These are phyloP conservation scores for Sturmia bella DNA, from an alignment of 2,888 invertebrate species.

Conservation along the genomic window DNA sequence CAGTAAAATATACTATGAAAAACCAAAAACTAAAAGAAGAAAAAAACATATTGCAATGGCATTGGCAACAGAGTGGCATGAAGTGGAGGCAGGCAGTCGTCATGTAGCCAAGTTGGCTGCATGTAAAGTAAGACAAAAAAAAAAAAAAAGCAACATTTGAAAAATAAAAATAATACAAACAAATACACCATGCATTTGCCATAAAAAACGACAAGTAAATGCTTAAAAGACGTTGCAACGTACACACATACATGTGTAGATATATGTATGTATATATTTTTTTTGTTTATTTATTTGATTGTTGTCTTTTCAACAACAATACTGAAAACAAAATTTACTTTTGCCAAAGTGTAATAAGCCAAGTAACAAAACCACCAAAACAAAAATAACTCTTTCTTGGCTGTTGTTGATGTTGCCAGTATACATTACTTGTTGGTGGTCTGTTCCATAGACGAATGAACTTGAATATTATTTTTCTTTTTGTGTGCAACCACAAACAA, in stretches of 20 bases:
- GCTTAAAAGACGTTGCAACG: slow-evolving; percentile 22
- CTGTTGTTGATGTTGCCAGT: slow-evolving; percentile 35
- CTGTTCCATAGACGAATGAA: slow-evolving; percentile 68
- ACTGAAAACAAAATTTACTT: slow-evolving; percentile 42
- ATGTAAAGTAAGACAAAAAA: slow-evolving; percentile 18
- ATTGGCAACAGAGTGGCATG: slow-evolving; percentile 25
- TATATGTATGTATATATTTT: slow-evolving; percentile 13
- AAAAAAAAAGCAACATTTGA: slow-evolving; percentile 39
- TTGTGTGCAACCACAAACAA: slow-evolving; percentile 65
- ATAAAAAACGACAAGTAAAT: slow-evolving; percentile 21
- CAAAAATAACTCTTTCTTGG: slow-evolving; percentile 49
- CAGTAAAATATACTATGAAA: slow-evolving; percentile 20
- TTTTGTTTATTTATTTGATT: neutral
- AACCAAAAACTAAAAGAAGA: slow-evolving; percentile 17
- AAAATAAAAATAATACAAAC: slow-evolving; percentile 40
- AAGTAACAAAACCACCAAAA: slow-evolving; percentile 61
- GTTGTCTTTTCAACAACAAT: slow-evolving; percentile 3
- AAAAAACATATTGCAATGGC: neutral
- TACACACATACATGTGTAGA: no score
- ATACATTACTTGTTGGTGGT: slow-evolving; percentile 67
- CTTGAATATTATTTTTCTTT: slow-evolving; percentile 68
- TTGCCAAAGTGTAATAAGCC: slow-evolving; percentile 63
- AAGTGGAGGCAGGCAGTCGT: slow-evolving; percentile 54
- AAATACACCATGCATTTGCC: slow-evolving; percentile 2
- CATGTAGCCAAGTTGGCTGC: slow-evolving; percentile 65